Evolutionary conservation across 2,888 invertebrate species (phyloP).

Genomic region (Mesorhabditis spiculigera): DNA sequence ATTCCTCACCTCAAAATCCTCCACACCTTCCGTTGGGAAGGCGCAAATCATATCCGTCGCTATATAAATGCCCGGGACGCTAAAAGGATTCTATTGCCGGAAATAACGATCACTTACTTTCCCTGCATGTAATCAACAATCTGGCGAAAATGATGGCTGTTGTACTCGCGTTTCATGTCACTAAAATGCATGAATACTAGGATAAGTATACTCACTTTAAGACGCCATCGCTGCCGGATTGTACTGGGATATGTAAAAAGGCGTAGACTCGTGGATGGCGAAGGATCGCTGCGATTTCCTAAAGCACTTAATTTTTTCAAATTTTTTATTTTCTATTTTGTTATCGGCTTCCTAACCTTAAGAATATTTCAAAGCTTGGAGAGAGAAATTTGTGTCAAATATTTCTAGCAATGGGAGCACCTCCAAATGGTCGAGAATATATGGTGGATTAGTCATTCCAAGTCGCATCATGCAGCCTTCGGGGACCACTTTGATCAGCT

Average conservation of each 20-base stretch:
- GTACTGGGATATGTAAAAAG: conserved; percentile 94
- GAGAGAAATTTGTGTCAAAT: not conserved
- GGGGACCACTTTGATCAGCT: conserved; percentile 72
- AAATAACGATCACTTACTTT: conserved; percentile 63
- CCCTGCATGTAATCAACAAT: conserved; percentile 80
- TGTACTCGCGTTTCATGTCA: conserved; percentile 95
- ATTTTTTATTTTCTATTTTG: not conserved
- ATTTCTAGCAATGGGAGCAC: conserved; percentile 51
- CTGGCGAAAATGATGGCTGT: conserved; percentile 78
- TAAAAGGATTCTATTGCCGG: conserved; percentile 58
- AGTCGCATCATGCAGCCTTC: conserved; percentile 71
- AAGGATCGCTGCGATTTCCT: conserved; percentile 81
- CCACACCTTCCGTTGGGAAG: conserved; percentile 89
- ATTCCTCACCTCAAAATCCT: conserved; percentile 80
- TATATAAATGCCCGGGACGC: conserved; percentile 84
- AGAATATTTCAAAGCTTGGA: not conserved
- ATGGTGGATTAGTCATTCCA: conserved; percentile 93
- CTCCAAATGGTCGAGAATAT: conserved; percentile 87
- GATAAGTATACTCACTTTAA: conserved; percentile 60
- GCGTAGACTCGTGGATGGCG: conserved; percentile 83
- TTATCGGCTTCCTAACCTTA: not conserved
- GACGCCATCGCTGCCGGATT: conserved; percentile 92
- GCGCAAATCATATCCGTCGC: conserved; percentile 98
- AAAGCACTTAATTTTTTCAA: conserved; percentile 18
- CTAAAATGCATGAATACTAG: conserved; percentile 53